Base-by-base conservation (phyloP, 2,113 vertebrate species). In the Nyctereutes procyonoides region DNA sequence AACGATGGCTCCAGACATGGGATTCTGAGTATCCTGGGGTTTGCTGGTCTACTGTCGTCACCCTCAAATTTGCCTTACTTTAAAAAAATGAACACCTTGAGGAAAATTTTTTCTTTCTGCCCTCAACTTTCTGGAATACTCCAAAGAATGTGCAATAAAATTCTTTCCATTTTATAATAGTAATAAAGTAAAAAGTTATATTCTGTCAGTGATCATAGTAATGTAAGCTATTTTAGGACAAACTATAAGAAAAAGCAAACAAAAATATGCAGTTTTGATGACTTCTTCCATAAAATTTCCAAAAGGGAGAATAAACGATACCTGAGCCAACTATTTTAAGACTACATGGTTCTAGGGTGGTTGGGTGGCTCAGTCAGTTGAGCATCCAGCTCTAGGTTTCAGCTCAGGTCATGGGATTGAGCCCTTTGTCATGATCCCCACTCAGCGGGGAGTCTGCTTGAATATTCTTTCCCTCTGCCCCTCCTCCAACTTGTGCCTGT, bases 141-240 rank as follows among this genome's bases (percentile, higher is more conserved):
- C 69, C 5, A 79, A 63, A 87, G 26, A 92, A 62, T 79, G 65
- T 67, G 10, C 91, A 96, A 91, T 73, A 32, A 83, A 93, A 79
- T 8, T 43, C 63, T 80, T 19, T 82, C 15, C 9, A 10, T 96
- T 95, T 92, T 96, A 77, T 91, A 51, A 90, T 74, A 83, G 5
- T 63, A 91, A 60, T 74, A 86, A 93, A 97, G 93, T 71, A 79
- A 88, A 80, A 86, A 94, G 56, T 74, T 93, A 97, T 19, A 92
- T 56, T 93, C 60, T 92, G 19, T 82, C 79, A 67, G 43, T 89
- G 82, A 79, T 83, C 48, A 82, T 20, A 95, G 30, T 82, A 95
- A 88, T 94, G 22, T 19, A 79, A 93, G 9, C 3, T 86, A 51
- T 92, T 96, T 93, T 73, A 77, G 55, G 20, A 62, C 51, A 93